Percentiles rank a stretch among this genome's conserved stretches.
Conservation (phyloP, 2,888 invertebrate genomes). For the Sinelater perroti region DNA sequence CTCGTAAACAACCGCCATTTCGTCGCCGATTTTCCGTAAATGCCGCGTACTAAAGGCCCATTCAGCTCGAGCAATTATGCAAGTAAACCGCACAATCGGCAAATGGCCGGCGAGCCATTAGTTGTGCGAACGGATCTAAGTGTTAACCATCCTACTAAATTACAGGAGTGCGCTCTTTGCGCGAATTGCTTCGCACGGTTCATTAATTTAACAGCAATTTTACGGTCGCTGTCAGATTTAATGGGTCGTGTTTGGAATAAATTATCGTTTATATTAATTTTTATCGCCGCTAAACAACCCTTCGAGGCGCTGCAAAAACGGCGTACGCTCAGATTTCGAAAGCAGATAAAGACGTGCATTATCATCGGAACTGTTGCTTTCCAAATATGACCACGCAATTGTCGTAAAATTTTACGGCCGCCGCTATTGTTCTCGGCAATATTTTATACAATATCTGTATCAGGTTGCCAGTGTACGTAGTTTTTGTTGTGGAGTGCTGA, state of each 20-base stretch:
- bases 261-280: slow-evolving; percentile 39
- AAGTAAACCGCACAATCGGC: slow-evolving; percentile 28
- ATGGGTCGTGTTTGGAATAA: slow-evolving; percentile 45
- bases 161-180: slow-evolving; percentile 41
- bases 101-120: slow-evolving; percentile 27
- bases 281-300: slow-evolving; percentile 19
- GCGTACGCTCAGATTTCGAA: slow-evolving; percentile 38
- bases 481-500: slow-evolving; percentile 25
- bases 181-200: slow-evolving; percentile 39
- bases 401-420: slow-evolving; percentile 56
- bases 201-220: slow-evolving; percentile 44
- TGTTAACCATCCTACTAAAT: slow-evolving; percentile 42
- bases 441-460: slow-evolving; percentile 54
- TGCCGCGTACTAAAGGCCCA: slow-evolving; percentile 9
- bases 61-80: slow-evolving; percentile 26
- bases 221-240: slow-evolving; percentile 44
- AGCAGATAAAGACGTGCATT: slow-evolving; percentile 43
- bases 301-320: slow-evolving; percentile 17
- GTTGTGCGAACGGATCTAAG: slow-evolving; percentile 26
- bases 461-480: slow-evolving; percentile 38
- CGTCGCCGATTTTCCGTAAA: slow-evolving; percentile 10
- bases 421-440: slow-evolving; percentile 55
- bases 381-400: slow-evolving; percentile 47
- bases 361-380: slow-evolving; percentile 46
- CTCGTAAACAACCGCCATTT: no score